Evolutionary conservation across 1,140 invertebrate species (phyloP), one percentile per base, ranked within the genome.

Genomic region (Carcinoscorpius rotundicauda): DNA sequence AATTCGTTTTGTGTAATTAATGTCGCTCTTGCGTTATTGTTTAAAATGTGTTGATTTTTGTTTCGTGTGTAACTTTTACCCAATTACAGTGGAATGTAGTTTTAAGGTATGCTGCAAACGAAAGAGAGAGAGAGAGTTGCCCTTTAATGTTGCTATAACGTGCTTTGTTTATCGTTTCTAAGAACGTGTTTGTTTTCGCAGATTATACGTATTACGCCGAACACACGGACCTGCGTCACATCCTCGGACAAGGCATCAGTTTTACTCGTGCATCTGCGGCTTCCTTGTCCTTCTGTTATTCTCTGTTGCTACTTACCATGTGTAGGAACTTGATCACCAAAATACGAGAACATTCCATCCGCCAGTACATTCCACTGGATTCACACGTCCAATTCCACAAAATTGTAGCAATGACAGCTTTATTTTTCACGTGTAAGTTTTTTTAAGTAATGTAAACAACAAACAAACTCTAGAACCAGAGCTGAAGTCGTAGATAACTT

Each of bases 351-450:
- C 96, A 96, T 67, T 88, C 93, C 6, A 86, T 99, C 49, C 96
- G 98, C 72, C 91, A 97, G 71, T 98, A 98, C 76, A 95, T 98
- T 61, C 97, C 97, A 0, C 79, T 99, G 11, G 97, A 99, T 76
- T 91, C 95, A 0, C 92, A 97, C 70, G 94, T 99, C 11, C 92
- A 95, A 71, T 99, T 99, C 75, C 97, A 99, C 77, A 99, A 99
- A 78, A 94, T 99, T 58, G 93, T 93, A 0, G 97, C 95, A 0
- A 8, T 55, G 6, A 8, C 6, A n/a, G 53, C 6, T 55, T n/a
- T 55, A 6, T 8, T 55, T 8, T 55, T 55, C n/a, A 55, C 53
- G n/a, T 8, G 53, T 55, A 55, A 8, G 53, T 55, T 55, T 55
- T n/a, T n/a, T n/a, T 29, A 29, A 29, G 29, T 29, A 1, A 29